Percentiles rank a stretch among this genome's conserved stretches.
These are phyloP conservation scores for Parus major DNA, from an alignment of 2,113 vertebrate species.

Conservation along the genomic window DNA sequence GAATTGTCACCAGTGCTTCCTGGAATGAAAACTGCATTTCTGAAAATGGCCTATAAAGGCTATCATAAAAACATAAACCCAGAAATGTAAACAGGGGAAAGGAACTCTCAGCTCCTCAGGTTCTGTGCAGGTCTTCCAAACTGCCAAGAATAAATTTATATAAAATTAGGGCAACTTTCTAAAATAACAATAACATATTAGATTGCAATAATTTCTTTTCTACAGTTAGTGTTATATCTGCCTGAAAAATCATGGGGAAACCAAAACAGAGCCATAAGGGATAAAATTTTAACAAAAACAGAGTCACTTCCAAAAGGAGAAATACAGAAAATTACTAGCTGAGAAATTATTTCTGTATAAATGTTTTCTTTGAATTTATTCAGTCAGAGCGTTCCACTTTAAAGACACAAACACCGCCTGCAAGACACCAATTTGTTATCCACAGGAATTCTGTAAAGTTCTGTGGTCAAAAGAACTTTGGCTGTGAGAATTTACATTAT, in stretches of 20 bases:
- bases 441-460: constrained; percentile 61
- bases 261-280: constrained; percentile 22
- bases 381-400: constrained; percentile 40
- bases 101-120: background rate
- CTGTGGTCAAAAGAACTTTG: constrained; percentile 44
- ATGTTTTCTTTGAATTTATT: constrained; percentile 62
- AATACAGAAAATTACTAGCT: constrained; percentile 70
- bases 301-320: constrained; percentile 52
- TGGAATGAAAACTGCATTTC: constrained; percentile 46
- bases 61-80: background rate
- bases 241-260: constrained; percentile 18
- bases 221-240: background rate
- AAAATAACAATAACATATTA: background rate
- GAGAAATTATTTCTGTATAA: constrained; percentile 63
- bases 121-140: background rate
- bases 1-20: constrained; percentile 84
- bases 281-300: constrained; percentile 69
- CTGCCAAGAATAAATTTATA: background rate
- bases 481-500: constrained; percentile 52
- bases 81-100: background rate
- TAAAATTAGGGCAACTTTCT: background rate
- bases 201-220: background rate
- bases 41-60: background rate
- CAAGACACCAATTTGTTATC: constrained; percentile 63
- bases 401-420: constrained; percentile 51